These are phyloP conservation scores for Anas bahamensis DNA, from an alignment of 2,797 vertebrate species.

Conservation along the genomic window DNA sequence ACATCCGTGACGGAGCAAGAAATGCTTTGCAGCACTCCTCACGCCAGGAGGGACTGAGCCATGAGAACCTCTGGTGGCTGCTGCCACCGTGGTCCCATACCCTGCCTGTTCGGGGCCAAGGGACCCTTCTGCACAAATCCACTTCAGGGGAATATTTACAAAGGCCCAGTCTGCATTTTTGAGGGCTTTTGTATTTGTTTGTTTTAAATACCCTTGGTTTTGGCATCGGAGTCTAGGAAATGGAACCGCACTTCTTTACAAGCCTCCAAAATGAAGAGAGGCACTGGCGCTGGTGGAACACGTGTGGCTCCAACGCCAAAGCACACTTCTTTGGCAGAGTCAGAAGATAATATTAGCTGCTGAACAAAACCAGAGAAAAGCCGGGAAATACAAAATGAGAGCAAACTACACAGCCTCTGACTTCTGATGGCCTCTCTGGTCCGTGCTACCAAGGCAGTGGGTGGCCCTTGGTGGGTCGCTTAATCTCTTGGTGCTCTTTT, in stretches of 20 bases:
- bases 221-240: conserved; percentile 6
- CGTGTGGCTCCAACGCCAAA: not conserved
- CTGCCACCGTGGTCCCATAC: fast-evolving
- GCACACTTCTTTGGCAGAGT: not conserved
- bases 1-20: not conserved
- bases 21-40: not conserved
- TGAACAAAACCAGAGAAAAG: not conserved
- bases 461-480: not conserved
- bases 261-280: not conserved
- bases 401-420: not conserved
- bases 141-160: not conserved
- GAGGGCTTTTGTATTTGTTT: not conserved
- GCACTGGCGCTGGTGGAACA: not conserved
- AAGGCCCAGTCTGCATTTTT: not conserved
- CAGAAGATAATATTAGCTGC: not conserved
- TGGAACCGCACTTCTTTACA: not conserved
- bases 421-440: not conserved
- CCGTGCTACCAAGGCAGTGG: not conserved
- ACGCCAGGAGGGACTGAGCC: fast-evolving
- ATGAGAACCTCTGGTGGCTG: fast-evolving
- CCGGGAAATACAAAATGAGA: not conserved
- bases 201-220: not conserved
- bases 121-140: not conserved
- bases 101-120: fast-evolving
- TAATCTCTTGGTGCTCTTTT: not conserved